Conservation (phyloP, 1,140 invertebrate species). For the Cyphomyrmex costatus region DNA sequence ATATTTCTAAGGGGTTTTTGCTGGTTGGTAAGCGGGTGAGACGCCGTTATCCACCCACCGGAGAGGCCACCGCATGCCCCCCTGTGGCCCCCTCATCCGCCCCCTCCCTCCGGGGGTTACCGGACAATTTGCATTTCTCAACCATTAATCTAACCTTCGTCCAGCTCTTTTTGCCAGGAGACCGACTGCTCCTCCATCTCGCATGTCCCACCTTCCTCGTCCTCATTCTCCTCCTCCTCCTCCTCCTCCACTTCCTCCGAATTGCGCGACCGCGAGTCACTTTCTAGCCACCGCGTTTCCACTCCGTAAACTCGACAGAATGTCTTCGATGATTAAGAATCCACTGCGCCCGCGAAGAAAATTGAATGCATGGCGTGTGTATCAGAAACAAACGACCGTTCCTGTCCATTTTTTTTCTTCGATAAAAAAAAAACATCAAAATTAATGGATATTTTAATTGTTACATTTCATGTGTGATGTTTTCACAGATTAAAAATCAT, state of each 20-base stretch:
- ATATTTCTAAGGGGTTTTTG: constrained; percentile 85
- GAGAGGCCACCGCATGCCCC: constrained; percentile 50
- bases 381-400: neutral
- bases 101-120: constrained; percentile 68
- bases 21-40: constrained; percentile 77
- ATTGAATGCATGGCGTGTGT: constrained; percentile 3
- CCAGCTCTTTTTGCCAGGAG: constrained; percentile 72
- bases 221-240: constrained; percentile 21
- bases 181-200: constrained; percentile 63
- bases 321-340: constrained; percentile 56
- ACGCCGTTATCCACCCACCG: constrained; percentile 78
- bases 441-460: constrained; percentile 8
- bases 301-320: constrained; percentile 56
- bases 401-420: neutral
- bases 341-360: neutral
- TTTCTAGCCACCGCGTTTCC: constrained; percentile 45
- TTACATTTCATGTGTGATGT: neutral
- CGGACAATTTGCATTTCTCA: constrained; percentile 85
- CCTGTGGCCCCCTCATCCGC: neutral
- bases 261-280: constrained; percentile 45
- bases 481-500: neutral
- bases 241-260: neutral
- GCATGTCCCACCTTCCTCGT: constrained; percentile 50
- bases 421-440: neutral
- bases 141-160: constrained; percentile 85